A percentile compares a stretch with the other conserved stretches of the same genome.
phyloP scores from a whole-genome alignment of 2,797 vertebrate species.

The Acipenser oxyrinchus region DNA sequence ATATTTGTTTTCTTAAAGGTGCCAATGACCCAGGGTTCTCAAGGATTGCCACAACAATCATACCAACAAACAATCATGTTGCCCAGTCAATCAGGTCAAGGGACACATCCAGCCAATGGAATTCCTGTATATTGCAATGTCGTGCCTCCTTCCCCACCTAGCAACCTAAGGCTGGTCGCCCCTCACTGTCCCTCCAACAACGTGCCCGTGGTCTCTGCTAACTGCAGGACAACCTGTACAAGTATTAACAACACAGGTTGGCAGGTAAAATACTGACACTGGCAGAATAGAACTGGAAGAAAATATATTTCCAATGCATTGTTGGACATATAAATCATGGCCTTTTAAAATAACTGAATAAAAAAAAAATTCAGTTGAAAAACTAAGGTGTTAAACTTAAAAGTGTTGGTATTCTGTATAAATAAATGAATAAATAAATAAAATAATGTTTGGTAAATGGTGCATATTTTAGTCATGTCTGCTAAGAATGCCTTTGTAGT shows the following conservation, averaged over 20 bases:
- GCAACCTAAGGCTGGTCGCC: conserved; percentile 56
- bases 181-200: conserved; percentile 59
- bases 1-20: conserved; percentile 41
- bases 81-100: conserved; percentile 69
- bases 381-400: conserved; percentile 36
- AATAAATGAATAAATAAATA: conserved; percentile 36
- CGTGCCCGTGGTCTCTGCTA: conserved; percentile 62
- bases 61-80: conserved; percentile 70
- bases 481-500: conserved; percentile 64
- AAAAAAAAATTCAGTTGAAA: conserved; percentile 28
- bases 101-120: conserved; percentile 58
- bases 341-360: conserved; percentile 42
- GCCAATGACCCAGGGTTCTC: conserved; percentile 67
- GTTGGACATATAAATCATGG: conserved; percentile 39
- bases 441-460: conserved; percentile 61
- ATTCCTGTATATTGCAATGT: conserved; percentile 80
- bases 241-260: conserved; percentile 63
- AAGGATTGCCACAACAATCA: conserved; percentile 63
- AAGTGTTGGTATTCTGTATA: conserved; percentile 59
- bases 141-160: conserved; percentile 68
- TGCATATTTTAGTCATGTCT: conserved; percentile 70
- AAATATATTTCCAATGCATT: conserved; percentile 28
- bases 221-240: conserved; percentile 76
- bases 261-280: conserved; percentile 75
- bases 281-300: conserved; percentile 20